Percentiles rank a stretch among this genome's conserved stretches.
Conservation (phyloP, 2,797 vertebrate species). For the Diplodus puntazzo region DNA sequence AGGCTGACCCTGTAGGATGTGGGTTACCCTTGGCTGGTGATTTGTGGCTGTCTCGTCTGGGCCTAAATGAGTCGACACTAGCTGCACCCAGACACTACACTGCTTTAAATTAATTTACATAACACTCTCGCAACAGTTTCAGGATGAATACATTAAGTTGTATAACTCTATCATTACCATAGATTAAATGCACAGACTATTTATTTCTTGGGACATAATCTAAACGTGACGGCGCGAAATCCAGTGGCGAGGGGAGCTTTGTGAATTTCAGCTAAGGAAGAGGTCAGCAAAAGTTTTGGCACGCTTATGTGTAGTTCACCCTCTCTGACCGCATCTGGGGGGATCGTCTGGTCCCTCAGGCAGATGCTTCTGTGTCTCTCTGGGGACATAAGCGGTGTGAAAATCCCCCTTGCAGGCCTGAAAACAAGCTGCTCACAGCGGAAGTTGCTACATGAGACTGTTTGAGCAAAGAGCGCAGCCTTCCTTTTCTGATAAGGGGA, state of each 20-base stretch:
- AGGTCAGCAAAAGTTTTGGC: conserved; percentile 47
- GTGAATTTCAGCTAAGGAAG: conserved; percentile 17
- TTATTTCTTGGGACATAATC: conserved; percentile 1
- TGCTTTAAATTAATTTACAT: conserved; percentile 58
- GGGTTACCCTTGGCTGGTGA: conserved; percentile 81
- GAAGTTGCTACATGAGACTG: conserved; percentile 82
- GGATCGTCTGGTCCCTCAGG: conserved; percentile 61
- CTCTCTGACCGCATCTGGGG: conserved; percentile 58
- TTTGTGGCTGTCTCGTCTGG: conserved; percentile 83
- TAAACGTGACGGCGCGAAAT: neutral
- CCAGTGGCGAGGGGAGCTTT: neutral
- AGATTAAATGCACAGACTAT: conserved; percentile 12
- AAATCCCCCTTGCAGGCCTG: conserved; percentile 74
- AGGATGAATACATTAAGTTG: conserved; percentile 39
- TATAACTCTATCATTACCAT: conserved; percentile 21
- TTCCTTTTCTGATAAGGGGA: conserved; percentile 82
- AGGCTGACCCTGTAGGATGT: conserved; percentile 84
- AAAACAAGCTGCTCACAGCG: conserved; percentile 79
- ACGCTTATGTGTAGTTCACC: conserved; percentile 37
- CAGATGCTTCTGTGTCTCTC: conserved; percentile 70
- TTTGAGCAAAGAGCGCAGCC: conserved; percentile 78
- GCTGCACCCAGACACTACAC: conserved; percentile 66
- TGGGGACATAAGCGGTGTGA: conserved; percentile 74
- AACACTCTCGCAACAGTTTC: conserved; percentile 43
- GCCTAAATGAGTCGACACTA: conserved; percentile 65